Base-by-base conservation (phyloP, 2,113 vertebrate species). In the Serinus canaria region DNA sequence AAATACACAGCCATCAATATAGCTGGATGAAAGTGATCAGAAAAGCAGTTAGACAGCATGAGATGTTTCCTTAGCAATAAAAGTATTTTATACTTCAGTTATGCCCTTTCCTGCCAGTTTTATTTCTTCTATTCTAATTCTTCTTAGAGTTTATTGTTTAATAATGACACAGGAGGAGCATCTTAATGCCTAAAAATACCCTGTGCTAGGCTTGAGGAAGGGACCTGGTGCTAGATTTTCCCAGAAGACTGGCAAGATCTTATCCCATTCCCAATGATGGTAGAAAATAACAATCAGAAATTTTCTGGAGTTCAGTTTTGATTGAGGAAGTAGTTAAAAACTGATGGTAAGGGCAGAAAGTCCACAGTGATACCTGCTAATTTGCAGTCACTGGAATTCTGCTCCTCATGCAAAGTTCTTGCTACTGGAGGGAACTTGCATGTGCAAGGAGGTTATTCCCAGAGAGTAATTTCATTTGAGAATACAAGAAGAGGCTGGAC, bases 151-250 rank as follows among this genome's bases (percentile, higher is more conserved):
- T 55, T 55, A 21, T 23, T 55, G 55, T 72, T 56, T 39, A 35
- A 27, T 52, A 83, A 52, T 3, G 7, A 13, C 44, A 27, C 14
- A 78, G 43, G 3, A 78, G 14, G 4, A 81, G 7, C 10, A 17
- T 35, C 5, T 49, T 58, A 39, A 70, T 33, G 13, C 28, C 41
- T 60, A 90, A 84, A 83, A 93, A 63, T 55, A 79, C 24, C 2
- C 3, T 14, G 49, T 15, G 14, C 3, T 21, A 47, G 18, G 44
- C 5, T 6, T 56, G 18, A 10, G 16, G 25, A 53, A 90, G 15
- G 1, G 24, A 60, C 7, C 59, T 0, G 0, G 13, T 37, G 16
- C 19, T 75, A 47, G 7, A 35, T 63, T 62, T 62, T 63, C 59
- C 28, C 47, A 37, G 24, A 13, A 85, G 27, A 58, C 1, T 56